Evolutionary conservation across 2,113 vertebrate species (phyloP).

Genomic region (Nestor notabilis): DNA sequence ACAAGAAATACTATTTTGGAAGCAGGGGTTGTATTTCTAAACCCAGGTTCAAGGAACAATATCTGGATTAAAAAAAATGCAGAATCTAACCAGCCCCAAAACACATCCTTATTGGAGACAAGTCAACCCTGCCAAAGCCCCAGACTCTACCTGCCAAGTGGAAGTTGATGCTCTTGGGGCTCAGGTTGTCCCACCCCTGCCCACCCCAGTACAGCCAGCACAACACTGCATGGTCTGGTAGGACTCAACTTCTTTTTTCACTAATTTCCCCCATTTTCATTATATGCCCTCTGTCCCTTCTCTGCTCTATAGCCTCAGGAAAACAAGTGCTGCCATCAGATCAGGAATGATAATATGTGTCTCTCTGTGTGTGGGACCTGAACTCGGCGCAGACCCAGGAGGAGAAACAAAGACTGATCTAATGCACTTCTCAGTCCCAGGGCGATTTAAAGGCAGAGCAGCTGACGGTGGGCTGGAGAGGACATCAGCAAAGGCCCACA

Average conservation of each 20-base stretch:
- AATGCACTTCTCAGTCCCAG: rapidly evolving
- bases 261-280: background rate
- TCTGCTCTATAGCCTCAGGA: background rate
- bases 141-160: background rate
- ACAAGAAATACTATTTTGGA: background rate
- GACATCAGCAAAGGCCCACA: background rate
- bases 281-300: background rate
- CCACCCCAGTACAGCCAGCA: background rate
- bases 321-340: background rate
- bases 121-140: background rate
- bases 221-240: rapidly evolving
- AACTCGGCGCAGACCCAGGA: background rate
- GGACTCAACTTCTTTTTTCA: background rate
- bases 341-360: rapidly evolving
- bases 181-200: too few species aligned
- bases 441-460: background rate
- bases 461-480: background rate
- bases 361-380: rapidly evolving
- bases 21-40: background rate
- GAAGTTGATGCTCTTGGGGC: background rate
- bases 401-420: background rate
- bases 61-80: background rate
- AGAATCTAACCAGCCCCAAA: background rate
- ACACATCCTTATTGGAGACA: background rate
- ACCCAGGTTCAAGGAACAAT: background rate